Conservation (phyloP, 2,888 invertebrate genomes). For the Adela reaumurella region DNA sequence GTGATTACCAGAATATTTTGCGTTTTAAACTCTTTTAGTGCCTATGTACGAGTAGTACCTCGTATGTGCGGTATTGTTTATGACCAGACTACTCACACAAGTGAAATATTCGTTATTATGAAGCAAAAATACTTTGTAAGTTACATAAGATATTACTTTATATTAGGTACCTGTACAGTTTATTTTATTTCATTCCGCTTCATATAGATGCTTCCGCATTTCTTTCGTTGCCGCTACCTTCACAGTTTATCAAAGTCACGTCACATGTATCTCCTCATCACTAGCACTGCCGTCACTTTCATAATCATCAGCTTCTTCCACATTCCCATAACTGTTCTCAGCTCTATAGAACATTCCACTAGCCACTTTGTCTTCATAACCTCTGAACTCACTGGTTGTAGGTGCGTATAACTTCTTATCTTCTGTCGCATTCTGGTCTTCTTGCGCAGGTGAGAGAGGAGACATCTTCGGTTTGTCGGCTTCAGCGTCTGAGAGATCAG, state of each 20-base stretch:
- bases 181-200: too few species aligned
- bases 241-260: conserved; percentile 70
- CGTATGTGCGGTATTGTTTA: too few species aligned
- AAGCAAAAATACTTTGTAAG: too few species aligned
- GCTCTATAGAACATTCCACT: conserved; percentile 26
- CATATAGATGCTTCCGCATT: too few species aligned
- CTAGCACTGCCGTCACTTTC: conserved; percentile 63
- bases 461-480: conserved; percentile 71
- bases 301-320: conserved; percentile 31
- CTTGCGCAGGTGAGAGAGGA: conserved; percentile 48
- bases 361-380: conserved; percentile 39
- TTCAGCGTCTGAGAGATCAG: conserved; percentile 87
- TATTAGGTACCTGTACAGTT: too few species aligned
- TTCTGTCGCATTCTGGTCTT: conserved; percentile 28
- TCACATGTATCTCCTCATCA: conserved; percentile 84
- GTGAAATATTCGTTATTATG: too few species aligned
- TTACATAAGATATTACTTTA: too few species aligned
- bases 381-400: conserved; percentile 25
- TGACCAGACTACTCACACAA: too few species aligned
- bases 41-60: too few species aligned
- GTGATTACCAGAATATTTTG: too few species aligned
- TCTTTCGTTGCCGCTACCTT: too few species aligned
- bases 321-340: conserved; percentile 25
- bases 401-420: conserved; percentile 33
- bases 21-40: too few species aligned